phyloP scores from a whole-genome alignment of 1,140 invertebrate species.

The Cyphomyrmex costatus region DNA sequence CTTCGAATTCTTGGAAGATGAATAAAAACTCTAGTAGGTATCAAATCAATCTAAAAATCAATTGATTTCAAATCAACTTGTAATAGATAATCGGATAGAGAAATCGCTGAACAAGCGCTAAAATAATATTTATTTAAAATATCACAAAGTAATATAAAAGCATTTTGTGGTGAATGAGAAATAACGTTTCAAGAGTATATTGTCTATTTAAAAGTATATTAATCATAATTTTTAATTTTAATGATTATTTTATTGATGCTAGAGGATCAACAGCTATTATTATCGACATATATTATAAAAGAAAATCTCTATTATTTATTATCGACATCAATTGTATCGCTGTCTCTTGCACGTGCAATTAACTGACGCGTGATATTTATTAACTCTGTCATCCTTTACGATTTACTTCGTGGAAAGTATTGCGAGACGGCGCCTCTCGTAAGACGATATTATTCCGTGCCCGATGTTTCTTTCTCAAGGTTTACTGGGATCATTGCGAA shows the following conservation, averaged over 20 bases:
- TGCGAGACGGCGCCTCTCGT: conserved; percentile 23
- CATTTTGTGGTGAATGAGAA: not conserved
- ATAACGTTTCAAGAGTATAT: not conserved
- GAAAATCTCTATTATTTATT: not conserved
- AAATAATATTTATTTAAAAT: not conserved
- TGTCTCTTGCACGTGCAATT: conserved; percentile 7
- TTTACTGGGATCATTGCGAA: conserved; percentile 42
- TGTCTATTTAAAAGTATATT: not conserved
- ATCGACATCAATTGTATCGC: not conserved
- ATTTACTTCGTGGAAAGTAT: conserved; percentile 30
- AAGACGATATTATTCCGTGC: conserved; percentile 27
- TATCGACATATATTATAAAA: not conserved
- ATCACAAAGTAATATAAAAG: not conserved
- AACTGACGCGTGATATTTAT: conserved; percentile 42
- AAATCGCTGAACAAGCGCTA: not conserved
- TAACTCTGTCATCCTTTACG: conserved; percentile 15
- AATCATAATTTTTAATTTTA: not conserved
- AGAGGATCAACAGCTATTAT: not conserved
- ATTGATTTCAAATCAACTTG: no score
- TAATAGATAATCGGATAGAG: no score
- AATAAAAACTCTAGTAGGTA: no score
- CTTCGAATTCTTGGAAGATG: no score
- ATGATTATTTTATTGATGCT: not conserved
- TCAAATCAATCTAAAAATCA: no score
- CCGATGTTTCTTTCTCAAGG: conserved; percentile 35